Conservation (phyloP, 2,113 vertebrate genomes). For the Balaeniceps rex region DNA sequence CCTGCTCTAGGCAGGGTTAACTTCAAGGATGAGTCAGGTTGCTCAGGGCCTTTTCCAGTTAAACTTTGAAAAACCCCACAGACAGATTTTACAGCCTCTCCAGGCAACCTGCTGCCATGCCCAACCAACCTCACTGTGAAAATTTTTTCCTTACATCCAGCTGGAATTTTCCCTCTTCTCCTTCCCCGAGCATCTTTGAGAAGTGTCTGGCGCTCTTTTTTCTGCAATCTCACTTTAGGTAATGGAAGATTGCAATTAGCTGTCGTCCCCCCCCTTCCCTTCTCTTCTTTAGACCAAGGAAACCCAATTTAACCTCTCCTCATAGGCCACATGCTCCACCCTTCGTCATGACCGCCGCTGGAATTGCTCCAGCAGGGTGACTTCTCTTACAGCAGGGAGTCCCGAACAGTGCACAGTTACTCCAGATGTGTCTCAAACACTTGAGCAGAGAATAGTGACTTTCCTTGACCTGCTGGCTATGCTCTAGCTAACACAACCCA, state of each 20-base stretch:
- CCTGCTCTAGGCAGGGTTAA: background rate
- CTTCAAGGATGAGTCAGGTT: background rate
- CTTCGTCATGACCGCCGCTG: rapidly evolving
- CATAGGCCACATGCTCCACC: background rate
- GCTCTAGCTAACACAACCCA: background rate
- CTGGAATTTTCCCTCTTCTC: background rate
- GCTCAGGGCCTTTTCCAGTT: background rate
- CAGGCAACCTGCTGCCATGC: background rate
- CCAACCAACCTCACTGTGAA: background rate
- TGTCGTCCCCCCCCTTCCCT: background rate
- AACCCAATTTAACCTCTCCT: background rate
- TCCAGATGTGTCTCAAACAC: rapidly evolving
- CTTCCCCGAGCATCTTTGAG: background rate
- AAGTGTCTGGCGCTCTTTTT: background rate
- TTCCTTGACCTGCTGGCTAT: background rate
- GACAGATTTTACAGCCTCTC: background rate
- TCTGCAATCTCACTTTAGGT: background rate
- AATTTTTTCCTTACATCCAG: background rate
- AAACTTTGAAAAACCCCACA: background rate
- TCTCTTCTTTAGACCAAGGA: background rate
- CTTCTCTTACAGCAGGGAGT: background rate
- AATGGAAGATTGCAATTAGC: background rate
- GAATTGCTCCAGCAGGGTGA: background rate
- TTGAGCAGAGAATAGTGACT: background rate
- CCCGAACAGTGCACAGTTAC: rapidly evolving